A percentile compares a stretch with the other conserved stretches of the same genome.
Conservation (phyloP, 2,113 vertebrate genomes). For the Euleptes europaea region DNA sequence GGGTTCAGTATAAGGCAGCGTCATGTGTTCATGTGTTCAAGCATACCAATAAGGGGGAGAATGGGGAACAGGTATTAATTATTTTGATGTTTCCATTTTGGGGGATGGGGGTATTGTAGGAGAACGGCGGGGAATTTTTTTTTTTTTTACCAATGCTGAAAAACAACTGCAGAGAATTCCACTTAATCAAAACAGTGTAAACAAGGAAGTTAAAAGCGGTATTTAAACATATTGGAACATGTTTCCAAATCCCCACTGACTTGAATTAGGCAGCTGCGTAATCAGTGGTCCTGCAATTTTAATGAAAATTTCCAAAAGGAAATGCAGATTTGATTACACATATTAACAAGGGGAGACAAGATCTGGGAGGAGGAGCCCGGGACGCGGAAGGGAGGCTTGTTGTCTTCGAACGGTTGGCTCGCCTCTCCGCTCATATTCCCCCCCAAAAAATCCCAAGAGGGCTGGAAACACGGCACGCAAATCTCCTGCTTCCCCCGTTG, state of each 20-base stretch:
- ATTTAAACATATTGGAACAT: conserved; percentile 69
- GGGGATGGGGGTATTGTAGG: not conserved
- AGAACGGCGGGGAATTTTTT: conserved; percentile 18
- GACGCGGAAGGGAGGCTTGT: not conserved
- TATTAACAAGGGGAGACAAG: conserved; percentile 67
- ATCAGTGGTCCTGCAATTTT: conserved; percentile 70
- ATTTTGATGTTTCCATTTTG: not conserved
- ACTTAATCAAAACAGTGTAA: conserved; percentile 66
- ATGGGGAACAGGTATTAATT: not conserved
- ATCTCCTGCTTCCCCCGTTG: conserved; percentile 13
- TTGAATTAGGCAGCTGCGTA: conserved; percentile 73
- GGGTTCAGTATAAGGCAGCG: too few relatives aligned
- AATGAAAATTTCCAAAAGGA: conserved; percentile 71
- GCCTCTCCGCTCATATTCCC: not conserved
- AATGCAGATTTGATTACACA: conserved; percentile 65
- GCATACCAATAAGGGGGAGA: conserved; percentile 6
- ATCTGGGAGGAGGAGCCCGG: conserved; percentile 28
- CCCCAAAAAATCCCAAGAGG: not conserved
- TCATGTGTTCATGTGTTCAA: too few relatives aligned
- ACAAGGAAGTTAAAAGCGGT: conserved; percentile 68
- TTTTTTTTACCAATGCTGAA: conserved; percentile 55
- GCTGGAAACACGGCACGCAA: not conserved
- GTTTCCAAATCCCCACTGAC: conserved; percentile 67
- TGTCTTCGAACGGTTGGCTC: too few relatives aligned
- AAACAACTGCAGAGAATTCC: conserved; percentile 49